These are phyloP conservation scores for Myocastor coypus DNA, from an alignment of 2,113 vertebrate genomes.

Conservation along the genomic window DNA sequence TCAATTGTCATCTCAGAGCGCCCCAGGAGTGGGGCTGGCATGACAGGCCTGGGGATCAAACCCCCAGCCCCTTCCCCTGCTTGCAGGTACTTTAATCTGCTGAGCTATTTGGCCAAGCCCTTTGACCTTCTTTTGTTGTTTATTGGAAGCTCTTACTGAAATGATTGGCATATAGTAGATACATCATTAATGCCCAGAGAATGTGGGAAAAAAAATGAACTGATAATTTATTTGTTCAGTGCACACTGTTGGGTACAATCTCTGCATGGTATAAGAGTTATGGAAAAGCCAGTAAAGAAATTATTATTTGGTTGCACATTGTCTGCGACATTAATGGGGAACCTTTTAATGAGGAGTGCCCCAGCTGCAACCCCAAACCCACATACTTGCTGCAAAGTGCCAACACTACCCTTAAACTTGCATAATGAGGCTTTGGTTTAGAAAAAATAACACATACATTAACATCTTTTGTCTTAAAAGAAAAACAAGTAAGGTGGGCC, in stretches of 20 bases:
- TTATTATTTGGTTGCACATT: neutral
- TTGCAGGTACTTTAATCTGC: too few relatives aligned
- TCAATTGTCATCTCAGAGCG: too few relatives aligned
- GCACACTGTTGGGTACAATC: neutral
- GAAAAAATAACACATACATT: neutral
- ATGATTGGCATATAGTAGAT: neutral
- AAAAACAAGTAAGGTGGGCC: neutral
- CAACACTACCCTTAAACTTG: neutral
- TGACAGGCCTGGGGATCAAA: too few relatives aligned
- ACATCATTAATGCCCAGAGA: neutral
- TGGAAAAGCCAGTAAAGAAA: neutral
- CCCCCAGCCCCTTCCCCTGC: too few relatives aligned
- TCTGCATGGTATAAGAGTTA: neutral
- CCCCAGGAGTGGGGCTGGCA: too few relatives aligned
- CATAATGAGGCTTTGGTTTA: neutral
- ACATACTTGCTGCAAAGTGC: neutral
- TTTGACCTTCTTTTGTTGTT: neutral
- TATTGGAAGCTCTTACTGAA: neutral
- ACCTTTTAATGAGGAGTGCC: neutral
- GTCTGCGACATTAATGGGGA: neutral
- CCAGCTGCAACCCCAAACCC: neutral
- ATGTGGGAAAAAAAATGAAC: neutral
- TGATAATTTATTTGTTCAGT: neutral
- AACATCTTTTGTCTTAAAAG: neutral
- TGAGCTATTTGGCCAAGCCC: too few relatives aligned